Evolutionary conservation across 2,113 vertebrate genomes (phyloP).

Genomic region (Thalassarche chlororhynchos): DNA sequence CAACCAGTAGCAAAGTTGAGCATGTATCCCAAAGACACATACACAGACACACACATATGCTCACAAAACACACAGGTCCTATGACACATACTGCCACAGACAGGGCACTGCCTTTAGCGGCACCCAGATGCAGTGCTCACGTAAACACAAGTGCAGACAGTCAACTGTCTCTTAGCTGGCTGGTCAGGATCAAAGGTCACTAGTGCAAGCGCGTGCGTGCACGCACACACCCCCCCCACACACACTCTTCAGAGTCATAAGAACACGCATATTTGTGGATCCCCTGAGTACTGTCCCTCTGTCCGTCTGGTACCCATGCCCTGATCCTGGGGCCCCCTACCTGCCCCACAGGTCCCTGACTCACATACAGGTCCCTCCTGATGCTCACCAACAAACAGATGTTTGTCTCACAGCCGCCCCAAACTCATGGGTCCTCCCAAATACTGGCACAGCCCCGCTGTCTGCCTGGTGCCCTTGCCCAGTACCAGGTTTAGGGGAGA

Average conservation of each 20-base stretch:
- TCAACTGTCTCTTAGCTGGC: background rate
- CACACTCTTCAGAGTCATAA: background rate
- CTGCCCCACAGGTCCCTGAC: background rate
- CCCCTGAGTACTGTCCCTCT: background rate
- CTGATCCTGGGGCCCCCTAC: background rate
- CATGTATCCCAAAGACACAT: too few relatives aligned
- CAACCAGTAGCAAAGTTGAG: background rate
- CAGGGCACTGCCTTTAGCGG: background rate
- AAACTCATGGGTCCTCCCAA: background rate
- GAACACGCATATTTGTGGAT: fast-evolving
- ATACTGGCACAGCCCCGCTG: background rate
- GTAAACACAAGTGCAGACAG: background rate
- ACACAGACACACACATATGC: fast-evolving
- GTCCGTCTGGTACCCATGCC: fast-evolving
- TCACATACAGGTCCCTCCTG: background rate
- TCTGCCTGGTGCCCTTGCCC: background rate
- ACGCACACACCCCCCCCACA: too few relatives aligned
- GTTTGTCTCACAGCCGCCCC: background rate
- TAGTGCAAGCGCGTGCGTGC: fast-evolving
- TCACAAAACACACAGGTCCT: background rate
- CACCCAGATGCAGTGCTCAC: background rate
- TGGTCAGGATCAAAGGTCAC: background rate
- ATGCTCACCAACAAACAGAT: background rate
- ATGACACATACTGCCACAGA: background rate
- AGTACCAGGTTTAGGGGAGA: background rate